A percentile compares a stretch with the other conserved stretches of the same genome.
phyloP scores from a whole-genome alignment of 1,140 invertebrate genomes.

The Philaenus spumarius region DNA sequence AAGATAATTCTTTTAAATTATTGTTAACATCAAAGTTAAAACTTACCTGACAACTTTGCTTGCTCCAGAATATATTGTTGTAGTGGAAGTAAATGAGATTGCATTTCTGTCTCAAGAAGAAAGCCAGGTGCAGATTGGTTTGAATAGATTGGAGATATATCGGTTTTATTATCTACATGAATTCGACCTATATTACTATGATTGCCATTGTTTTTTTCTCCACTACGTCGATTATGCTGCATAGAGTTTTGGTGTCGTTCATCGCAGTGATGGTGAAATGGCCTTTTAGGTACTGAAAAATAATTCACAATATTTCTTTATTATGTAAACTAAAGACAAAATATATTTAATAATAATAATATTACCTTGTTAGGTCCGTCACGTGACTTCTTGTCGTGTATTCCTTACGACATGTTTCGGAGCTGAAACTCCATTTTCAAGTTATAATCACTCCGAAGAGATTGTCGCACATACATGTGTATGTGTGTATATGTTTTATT shows the following conservation, averaged over 20 bases:
- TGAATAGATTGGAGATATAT: conserved; percentile 13
- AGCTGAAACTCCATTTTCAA: too few relatives aligned
- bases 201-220: conserved; percentile 3
- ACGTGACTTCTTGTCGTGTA: too few relatives aligned
- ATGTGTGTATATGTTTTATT: too few relatives aligned
- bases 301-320: too few relatives aligned
- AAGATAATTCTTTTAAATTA: too few relatives aligned
- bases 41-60: conserved; percentile 60
- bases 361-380: too few relatives aligned
- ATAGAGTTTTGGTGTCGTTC: conserved; percentile 8
- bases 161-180: conserved; percentile 7
- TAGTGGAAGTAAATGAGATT: conserved; percentile 64
- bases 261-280: neutral
- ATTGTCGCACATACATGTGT: too few relatives aligned
- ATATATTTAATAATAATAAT: too few relatives aligned
- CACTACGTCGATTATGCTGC: neutral
- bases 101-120: conserved; percentile 6
- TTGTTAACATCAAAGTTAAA: neutral
- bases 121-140: conserved; percentile 3
- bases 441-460: too few relatives aligned
- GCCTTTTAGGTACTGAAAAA: too few relatives aligned
- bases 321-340: too few relatives aligned
- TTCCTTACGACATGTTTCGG: too few relatives aligned
- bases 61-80: conserved; percentile 86
- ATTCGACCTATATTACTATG: neutral